A percentile compares a stretch with the other conserved stretches of the same genome.
phyloP scores from a whole-genome alignment of 1,140 invertebrate genomes.

The Leptinotarsa undecemlineata region DNA sequence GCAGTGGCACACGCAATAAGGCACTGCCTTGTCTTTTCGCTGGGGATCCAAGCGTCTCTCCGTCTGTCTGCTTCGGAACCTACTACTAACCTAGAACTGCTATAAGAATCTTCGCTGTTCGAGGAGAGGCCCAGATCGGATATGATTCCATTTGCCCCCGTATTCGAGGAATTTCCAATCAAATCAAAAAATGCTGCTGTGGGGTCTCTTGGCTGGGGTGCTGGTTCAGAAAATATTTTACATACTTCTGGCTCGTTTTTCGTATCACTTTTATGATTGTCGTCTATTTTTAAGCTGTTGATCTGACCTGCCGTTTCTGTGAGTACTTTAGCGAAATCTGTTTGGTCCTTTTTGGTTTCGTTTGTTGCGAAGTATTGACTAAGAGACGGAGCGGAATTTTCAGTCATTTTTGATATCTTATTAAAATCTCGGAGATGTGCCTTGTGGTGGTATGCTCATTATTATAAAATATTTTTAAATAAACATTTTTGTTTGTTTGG shows the following conservation, averaged over 20 bases:
- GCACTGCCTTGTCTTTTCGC: conserved; percentile 66
- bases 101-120: conserved; percentile 45
- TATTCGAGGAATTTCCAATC: conserved; percentile 44
- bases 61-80: conserved; percentile 65
- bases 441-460: no score
- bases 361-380: conserved; percentile 48
- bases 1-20: conserved; percentile 67
- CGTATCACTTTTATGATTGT: conserved; percentile 32
- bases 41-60: conserved; percentile 78
- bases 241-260: conserved; percentile 57
- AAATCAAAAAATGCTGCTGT: conserved; percentile 54
- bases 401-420: conserved; percentile 35
- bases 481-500: no score
- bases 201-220: conserved; percentile 50
- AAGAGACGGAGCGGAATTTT: conserved; percentile 42
- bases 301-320: conserved; percentile 39
- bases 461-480: no score
- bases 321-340: conserved; percentile 41
- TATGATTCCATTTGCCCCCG: conserved; percentile 41
- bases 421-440: no score
- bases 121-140: conserved; percentile 44
- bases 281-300: conserved; percentile 42
- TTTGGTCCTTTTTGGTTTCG: conserved; percentile 33
- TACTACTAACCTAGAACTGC: conserved; percentile 37
- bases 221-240: conserved; percentile 55